Evolutionary conservation across 2,888 invertebrate genomes (phyloP).

Genomic region (Lasioglossum zephyrum): DNA sequence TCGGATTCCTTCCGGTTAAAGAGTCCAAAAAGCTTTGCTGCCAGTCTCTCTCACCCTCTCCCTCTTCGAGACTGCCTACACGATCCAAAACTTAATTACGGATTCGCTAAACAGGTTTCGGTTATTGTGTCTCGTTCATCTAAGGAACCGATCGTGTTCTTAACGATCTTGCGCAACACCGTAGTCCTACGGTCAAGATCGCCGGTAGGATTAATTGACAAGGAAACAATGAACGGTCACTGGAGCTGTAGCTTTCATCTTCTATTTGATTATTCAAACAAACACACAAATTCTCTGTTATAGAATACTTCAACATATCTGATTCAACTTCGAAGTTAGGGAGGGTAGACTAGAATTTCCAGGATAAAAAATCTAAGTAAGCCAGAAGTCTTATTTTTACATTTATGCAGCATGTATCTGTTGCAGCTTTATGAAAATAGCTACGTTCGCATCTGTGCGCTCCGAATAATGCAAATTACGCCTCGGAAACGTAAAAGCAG

Average conservation of each 20-base stretch:
- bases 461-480: too few species aligned
- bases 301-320: too few species aligned
- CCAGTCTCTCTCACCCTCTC: not conserved
- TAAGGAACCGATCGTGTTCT: slow-evolving; percentile 2
- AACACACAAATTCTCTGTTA: not conserved
- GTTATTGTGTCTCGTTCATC: slow-evolving; percentile 2
- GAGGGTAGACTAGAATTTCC: too few species aligned
- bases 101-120: slow-evolving; percentile 7
- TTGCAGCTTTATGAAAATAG: too few species aligned
- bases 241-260: not conserved
- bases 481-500: too few species aligned
- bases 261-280: not conserved
- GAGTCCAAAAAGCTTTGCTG: not conserved
- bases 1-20: not conserved
- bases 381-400: too few species aligned
- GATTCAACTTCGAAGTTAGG: too few species aligned
- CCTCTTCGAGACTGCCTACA: not conserved
- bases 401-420: too few species aligned
- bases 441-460: too few species aligned
- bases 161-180: slow-evolving; percentile 12
- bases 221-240: not conserved
- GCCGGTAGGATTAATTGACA: not conserved
- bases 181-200: not conserved
- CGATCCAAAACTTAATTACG: slow-evolving; percentile 5
- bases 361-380: too few species aligned